Percentiles rank a stretch among this genome's conserved stretches.
Evolutionary conservation across 2,797 vertebrate genomes (phyloP).

Genomic region (Enteromius thamalakanensis): DNA sequence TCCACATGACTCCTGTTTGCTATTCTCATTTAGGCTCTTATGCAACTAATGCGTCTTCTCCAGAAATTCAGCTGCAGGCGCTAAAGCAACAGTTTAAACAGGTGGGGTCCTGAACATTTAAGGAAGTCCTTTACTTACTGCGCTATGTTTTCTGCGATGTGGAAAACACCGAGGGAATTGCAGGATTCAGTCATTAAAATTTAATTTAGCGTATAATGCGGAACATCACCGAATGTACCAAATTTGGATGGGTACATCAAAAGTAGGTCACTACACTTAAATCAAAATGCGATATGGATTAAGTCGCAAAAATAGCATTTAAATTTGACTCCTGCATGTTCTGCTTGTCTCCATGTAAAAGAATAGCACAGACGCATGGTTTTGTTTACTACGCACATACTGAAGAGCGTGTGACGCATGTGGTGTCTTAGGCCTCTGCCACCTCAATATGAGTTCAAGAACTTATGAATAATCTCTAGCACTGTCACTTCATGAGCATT

Average conservation of each 20-base stretch:
- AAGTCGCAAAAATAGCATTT: not conserved
- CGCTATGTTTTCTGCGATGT: not conserved
- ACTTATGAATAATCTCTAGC: no score
- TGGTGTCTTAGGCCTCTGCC: no score
- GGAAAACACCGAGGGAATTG: not conserved
- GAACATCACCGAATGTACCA: not conserved
- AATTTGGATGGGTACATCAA: not conserved
- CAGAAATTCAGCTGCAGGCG: not conserved
- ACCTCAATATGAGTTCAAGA: no score
- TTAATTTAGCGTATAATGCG: not conserved
- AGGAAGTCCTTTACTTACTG: not conserved
- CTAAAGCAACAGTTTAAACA: slow-evolving; percentile 19
- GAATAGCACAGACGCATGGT: no score
- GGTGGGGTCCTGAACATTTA: not conserved
- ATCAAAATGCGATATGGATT: not conserved
- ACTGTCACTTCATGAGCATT: no score
- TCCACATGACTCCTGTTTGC: slow-evolving; percentile 47
- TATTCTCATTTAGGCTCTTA: slow-evolving; percentile 31
- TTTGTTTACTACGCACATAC: no score
- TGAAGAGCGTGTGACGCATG: no score
- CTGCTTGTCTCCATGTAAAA: no score
- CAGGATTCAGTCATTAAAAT: not conserved
- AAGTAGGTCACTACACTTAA: not conserved
- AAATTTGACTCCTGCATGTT: no score
- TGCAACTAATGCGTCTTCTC: slow-evolving; percentile 24